Evolutionary conservation across 2,797 vertebrate species (phyloP).

Genomic region (Tapera naevia): DNA sequence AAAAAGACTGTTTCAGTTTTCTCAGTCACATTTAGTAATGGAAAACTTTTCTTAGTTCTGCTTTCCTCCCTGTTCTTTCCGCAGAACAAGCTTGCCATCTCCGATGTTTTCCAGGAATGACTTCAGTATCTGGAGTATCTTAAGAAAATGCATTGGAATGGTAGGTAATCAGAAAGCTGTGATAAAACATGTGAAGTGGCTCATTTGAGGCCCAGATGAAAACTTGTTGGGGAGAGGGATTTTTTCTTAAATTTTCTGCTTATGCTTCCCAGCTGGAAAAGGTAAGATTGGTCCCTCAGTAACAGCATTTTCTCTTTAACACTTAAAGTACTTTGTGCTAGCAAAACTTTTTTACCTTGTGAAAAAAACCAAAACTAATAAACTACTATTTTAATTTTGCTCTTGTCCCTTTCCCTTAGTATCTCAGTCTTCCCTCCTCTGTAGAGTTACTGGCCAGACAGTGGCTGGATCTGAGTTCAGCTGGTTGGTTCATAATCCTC

Average conservation of each 20-base stretch:
- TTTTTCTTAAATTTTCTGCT: neutral
- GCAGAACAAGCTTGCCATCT: constrained; percentile 89
- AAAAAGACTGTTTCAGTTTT: neutral
- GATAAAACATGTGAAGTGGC: neutral
- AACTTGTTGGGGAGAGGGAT: neutral
- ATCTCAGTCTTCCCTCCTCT: neutral
- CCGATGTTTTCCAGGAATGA: constrained; percentile 98
- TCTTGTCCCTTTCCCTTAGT: neutral
- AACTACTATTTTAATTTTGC: neutral
- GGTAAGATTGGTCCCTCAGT: neutral
- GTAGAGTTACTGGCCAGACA: neutral
- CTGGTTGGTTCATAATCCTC: neutral
- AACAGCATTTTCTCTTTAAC: neutral
- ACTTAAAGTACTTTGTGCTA: neutral
- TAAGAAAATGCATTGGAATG: constrained; percentile 99
- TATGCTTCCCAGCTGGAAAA: neutral
- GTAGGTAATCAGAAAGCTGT: constrained; percentile 73
- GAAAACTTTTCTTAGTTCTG: neutral
- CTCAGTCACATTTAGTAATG: neutral
- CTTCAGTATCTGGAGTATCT: constrained; percentile 97
- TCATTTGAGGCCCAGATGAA: neutral
- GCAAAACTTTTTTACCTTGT: neutral
- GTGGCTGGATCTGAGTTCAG: neutral
- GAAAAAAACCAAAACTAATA: neutral
- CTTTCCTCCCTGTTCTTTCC: neutral